Percentiles rank a stretch among this genome's conserved stretches.
These are phyloP conservation scores for Trinorchestia longiramus DNA, from an alignment of 1,140 invertebrate genomes.

Conservation along the genomic window DNA sequence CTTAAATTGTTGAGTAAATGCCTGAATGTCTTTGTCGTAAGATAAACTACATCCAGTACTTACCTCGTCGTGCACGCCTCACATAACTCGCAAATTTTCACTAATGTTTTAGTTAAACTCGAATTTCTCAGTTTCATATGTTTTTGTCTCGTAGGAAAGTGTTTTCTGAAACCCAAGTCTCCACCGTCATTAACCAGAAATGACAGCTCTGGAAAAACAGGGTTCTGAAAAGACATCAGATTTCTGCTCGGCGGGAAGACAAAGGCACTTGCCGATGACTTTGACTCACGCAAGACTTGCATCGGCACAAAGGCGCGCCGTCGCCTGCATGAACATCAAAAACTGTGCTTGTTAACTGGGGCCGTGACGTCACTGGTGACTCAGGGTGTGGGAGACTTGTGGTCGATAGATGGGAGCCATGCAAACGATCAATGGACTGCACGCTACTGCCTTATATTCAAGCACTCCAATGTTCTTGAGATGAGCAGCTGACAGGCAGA, in stretches of 20 bases:
- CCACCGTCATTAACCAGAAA: neutral
- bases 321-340: neutral
- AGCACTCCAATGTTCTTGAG: neutral
- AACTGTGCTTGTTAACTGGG: neutral
- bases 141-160: neutral
- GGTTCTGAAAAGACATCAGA: neutral
- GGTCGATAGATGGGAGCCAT: slow-evolving; percentile 13
- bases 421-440: slow-evolving; percentile 48
- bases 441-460: slow-evolving; percentile 6
- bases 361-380: slow-evolving; percentile 2
- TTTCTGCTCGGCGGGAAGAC: neutral
- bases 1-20: too few relatives aligned
- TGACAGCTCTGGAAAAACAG: neutral
- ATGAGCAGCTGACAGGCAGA: neutral
- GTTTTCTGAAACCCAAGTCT: neutral
- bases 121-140: neutral
- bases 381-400: slow-evolving; percentile 42
- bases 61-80: too few relatives aligned
- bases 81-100: neutral
- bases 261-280: neutral
- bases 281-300: neutral
- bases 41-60: too few relatives aligned
- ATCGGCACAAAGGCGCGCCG: neutral
- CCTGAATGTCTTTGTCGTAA: too few relatives aligned
- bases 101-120: neutral